Evolutionary conservation across 2,888 invertebrate genomes (phyloP), one percentile per base, ranked within the genome.

Genomic region (Agriotes lineatus): DNA sequence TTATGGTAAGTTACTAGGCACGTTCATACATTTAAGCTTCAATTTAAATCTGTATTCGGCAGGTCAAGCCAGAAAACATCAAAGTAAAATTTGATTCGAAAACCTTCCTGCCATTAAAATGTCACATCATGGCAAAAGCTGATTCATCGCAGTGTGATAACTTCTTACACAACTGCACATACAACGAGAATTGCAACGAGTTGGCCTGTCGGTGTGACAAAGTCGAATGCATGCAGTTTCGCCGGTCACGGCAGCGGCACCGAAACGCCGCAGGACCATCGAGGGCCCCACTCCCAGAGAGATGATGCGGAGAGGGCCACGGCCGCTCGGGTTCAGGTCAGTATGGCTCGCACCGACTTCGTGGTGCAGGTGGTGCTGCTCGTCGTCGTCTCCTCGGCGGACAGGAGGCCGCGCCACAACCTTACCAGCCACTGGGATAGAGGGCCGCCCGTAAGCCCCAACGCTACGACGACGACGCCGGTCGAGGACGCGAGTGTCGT

Each of bases 331-430:
- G 63, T 63, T 61, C 70, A 63, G 71, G 66, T 72, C 78, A 82
- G 82, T 82, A 82, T 82, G 82, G 82, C 82, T 81, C 80, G 80
- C 77, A 75, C 80, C 75, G 76, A 77, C 77, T 73, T 80, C 68
- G 76, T 75, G 69, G 74, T 73, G 69, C 70, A 76, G 70, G 72
- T 75, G 72, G 74, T 78, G 71, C 77, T 77, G 69, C 72, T 76
- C 74, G 45, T 73, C 73, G 67, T 74, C 39, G 69, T 69, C 20
- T 67, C 79, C 39, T 78, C 78, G 61, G 76, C 78, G 74, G 79
- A 79, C 68, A 78, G 77, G 59, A 77, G 77, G 69, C 74, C 76
- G 25, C 77, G 78, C 48, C 76, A 78, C 59, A 79, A 78, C 45
- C 30, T 67, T 9, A 64, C 59, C 20, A 68, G 68, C 57, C 79